Percentiles rank a stretch among this genome's conserved stretches.
phyloP scores from a whole-genome alignment of 2,888 invertebrate genomes.

The Apoda limacodes region DNA sequence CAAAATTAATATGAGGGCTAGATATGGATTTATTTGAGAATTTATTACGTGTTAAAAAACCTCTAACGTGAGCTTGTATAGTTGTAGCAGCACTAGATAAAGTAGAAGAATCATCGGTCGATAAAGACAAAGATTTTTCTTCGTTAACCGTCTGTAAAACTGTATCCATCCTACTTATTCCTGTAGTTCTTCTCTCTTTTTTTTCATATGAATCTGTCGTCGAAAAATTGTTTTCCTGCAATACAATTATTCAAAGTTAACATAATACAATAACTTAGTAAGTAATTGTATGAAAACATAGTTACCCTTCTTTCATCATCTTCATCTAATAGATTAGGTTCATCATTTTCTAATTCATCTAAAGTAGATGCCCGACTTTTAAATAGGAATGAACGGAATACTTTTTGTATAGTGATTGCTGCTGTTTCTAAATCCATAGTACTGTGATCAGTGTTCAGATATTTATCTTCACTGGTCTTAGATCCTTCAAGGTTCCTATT shows the following conservation, averaged over 20 bases:
- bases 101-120: constrained; percentile 62
- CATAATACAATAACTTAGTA: background rate
- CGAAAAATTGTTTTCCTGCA: constrained; percentile 37
- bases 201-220: constrained; percentile 25
- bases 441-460: no score
- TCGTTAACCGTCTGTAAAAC: constrained; percentile 65
- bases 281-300: constrained; percentile 1
- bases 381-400: constrained; percentile 60
- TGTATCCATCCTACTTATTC: constrained; percentile 55
- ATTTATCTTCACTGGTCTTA: no score
- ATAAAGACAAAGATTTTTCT: constrained; percentile 59
- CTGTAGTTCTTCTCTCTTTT: constrained; percentile 45
- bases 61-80: constrained; percentile 77
- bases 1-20: constrained; percentile 32
- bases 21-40: constrained; percentile 43
- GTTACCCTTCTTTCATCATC: constrained; percentile 35
- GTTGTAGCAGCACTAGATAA: constrained; percentile 71
- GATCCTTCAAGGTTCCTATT: constrained; percentile 7
- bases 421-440: constrained; percentile 62
- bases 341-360: constrained; percentile 43
- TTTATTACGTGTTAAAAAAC: constrained; percentile 72
- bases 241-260: constrained; percentile 18
- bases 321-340: constrained; percentile 31
- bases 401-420: constrained; percentile 70
- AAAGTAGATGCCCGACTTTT: constrained; percentile 54